phyloP scores from a whole-genome alignment of 1,140 invertebrate species.

The Drosophila setifemur region DNA sequence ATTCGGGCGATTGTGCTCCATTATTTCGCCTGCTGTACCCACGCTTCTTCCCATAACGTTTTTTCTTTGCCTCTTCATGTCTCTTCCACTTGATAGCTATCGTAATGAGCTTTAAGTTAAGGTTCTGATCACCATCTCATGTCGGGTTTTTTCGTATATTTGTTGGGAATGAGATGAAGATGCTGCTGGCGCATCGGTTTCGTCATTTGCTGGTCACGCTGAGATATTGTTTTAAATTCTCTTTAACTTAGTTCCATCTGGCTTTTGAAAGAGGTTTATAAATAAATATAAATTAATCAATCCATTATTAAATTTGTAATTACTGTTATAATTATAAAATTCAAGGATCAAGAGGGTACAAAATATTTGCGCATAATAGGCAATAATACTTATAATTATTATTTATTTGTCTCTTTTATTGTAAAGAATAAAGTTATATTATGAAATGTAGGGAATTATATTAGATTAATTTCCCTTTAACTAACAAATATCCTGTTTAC shows the following conservation, averaged over 20 bases:
- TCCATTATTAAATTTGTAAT: too few relatives aligned
- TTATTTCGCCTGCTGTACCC: slow-evolving; percentile 68
- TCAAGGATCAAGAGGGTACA: too few relatives aligned
- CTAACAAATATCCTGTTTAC: too few relatives aligned
- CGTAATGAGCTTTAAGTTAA: slow-evolving; percentile 65
- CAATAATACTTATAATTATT: too few relatives aligned
- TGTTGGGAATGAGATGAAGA: slow-evolving; percentile 58
- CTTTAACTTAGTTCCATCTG: background rate
- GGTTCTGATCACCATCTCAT: slow-evolving; percentile 65
- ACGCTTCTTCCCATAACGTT: slow-evolving; percentile 37
- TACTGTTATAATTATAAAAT: too few relatives aligned
- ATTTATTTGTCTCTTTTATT: too few relatives aligned
- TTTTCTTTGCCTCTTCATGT: background rate
- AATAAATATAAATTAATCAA: too few relatives aligned
- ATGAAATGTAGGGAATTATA: too few relatives aligned
- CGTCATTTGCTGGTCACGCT: slow-evolving; percentile 72
- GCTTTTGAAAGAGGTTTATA: too few relatives aligned
- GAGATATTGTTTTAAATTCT: slow-evolving; percentile 28
- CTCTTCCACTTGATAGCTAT: slow-evolving; percentile 54
- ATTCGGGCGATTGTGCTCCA: slow-evolving; percentile 73
- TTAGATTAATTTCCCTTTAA: too few relatives aligned
- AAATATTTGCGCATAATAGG: too few relatives aligned
- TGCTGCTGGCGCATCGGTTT: slow-evolving; percentile 61
- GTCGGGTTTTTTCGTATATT: slow-evolving; percentile 37
- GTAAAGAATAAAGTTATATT: too few relatives aligned